These are phyloP conservation scores for Cerastoderma edule DNA, from an alignment of 2,888 invertebrate genomes.

Conservation along the genomic window DNA sequence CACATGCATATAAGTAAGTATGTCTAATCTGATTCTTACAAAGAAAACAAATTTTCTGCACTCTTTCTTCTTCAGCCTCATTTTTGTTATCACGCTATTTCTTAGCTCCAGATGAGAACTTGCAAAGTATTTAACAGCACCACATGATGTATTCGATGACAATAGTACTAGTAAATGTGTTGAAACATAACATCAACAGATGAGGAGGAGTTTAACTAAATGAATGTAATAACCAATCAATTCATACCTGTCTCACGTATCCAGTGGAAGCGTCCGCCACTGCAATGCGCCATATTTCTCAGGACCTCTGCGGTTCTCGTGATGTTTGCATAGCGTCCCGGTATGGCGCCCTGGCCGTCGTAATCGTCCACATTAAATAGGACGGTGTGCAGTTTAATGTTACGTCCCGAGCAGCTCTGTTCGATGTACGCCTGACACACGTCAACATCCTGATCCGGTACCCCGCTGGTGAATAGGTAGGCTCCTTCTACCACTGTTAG, in stretches of 20 bases:
- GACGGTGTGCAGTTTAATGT: constrained; percentile 79
- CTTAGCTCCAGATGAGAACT: too few relatives aligned
- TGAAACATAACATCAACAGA: too few relatives aligned
- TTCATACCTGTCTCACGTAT: constrained; percentile 84
- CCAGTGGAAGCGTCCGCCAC: constrained; percentile 84
- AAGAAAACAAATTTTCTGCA: too few relatives aligned
- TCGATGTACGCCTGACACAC: constrained; percentile 79
- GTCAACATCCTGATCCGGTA: constrained; percentile 82
- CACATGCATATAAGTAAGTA: too few relatives aligned
- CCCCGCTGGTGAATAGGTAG: constrained; percentile 84
- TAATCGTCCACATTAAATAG: constrained; percentile 84
- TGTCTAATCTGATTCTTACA: too few relatives aligned
- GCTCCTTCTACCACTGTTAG: constrained; percentile 75
- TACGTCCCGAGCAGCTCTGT: constrained; percentile 77
- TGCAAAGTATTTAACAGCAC: too few relatives aligned
- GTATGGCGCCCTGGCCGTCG: constrained; percentile 82
- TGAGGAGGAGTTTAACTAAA: too few relatives aligned
- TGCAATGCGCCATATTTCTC: constrained; percentile 81
- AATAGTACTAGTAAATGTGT: too few relatives aligned
- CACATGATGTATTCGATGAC: too few relatives aligned
- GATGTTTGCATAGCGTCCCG: constrained; percentile 83
- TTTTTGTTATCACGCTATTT: too few relatives aligned
- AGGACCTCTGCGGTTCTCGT: constrained; percentile 83
- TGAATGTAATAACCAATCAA: too few relatives aligned
- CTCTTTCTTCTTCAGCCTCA: too few relatives aligned